A percentile compares a stretch with the other conserved stretches of the same genome.
phyloP scores from a whole-genome alignment of 2,888 invertebrate species.

The Latheticus oryzae region DNA sequence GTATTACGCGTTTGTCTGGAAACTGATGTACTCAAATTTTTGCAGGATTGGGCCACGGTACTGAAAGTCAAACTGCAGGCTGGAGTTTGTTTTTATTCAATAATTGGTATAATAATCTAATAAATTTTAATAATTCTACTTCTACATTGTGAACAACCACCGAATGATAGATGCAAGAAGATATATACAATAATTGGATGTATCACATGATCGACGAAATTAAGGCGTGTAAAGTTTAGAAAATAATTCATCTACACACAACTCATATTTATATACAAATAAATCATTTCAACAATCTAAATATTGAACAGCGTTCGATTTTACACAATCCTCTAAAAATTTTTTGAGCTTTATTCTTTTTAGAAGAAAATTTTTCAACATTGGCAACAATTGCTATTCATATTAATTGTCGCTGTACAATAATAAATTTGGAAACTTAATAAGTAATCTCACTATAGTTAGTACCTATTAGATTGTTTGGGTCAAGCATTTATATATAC shows the following conservation, averaged over 20 bases:
- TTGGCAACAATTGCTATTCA: constrained; percentile 25
- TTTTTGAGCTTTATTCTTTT: constrained; percentile 30
- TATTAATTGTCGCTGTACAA: constrained; percentile 25
- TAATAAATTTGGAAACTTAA: constrained; percentile 24
- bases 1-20: too few relatives aligned
- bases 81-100: constrained; percentile 28
- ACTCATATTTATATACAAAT: constrained; percentile 25
- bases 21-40: too few relatives aligned
- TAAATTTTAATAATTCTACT: constrained; percentile 36
- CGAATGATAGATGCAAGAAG: constrained; percentile 39
- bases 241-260: constrained; percentile 18
- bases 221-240: constrained; percentile 35
- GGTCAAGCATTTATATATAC: constrained; percentile 23
- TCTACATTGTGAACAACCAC: constrained; percentile 39
- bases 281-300: constrained; percentile 2
- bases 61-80: too few relatives aligned
- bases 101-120: constrained; percentile 38
- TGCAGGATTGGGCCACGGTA: too few relatives aligned
- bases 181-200: constrained; percentile 40
- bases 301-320: constrained; percentile 28
- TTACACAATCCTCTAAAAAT: neutral
- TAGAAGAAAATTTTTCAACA: too few relatives aligned
- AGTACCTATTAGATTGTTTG: constrained; percentile 35
- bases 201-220: constrained; percentile 45
- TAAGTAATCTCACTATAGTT: constrained; percentile 33